These are phyloP conservation scores for Melipona quadrifasciata DNA, from an alignment of 1,140 invertebrate genomes.

Conservation along the genomic window DNA sequence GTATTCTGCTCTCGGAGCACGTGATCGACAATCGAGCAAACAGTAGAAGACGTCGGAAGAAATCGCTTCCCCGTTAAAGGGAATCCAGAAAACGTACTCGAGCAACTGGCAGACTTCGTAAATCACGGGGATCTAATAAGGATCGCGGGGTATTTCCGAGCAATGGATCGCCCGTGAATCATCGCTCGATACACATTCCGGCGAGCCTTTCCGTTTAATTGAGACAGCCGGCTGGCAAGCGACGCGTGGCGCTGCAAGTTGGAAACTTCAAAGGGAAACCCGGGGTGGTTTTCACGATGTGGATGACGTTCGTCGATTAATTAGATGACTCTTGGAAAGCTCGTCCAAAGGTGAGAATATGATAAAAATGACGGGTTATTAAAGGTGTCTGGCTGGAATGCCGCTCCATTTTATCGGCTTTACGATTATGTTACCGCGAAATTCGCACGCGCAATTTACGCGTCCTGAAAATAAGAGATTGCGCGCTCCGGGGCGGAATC, in stretches of 20 bases:
- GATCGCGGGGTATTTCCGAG: slow-evolving; percentile 29
- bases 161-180: background rate
- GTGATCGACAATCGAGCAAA: background rate
- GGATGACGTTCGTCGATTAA: slow-evolving; percentile 40
- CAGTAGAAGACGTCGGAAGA: background rate
- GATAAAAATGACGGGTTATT: slow-evolving; percentile 58
- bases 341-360: slow-evolving; percentile 47
- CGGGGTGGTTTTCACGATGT: background rate
- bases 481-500: background rate
- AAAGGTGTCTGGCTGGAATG: slow-evolving; percentile 46
- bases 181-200: slow-evolving; percentile 16
- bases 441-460: slow-evolving; percentile 54
- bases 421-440: slow-evolving; percentile 58
- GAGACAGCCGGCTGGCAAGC: slow-evolving; percentile 32
- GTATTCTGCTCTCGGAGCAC: too few species aligned
- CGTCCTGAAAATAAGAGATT: slow-evolving; percentile 15
- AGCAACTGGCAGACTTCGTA: background rate
- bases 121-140: slow-evolving; percentile 26
- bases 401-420: slow-evolving; percentile 63
- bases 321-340: background rate
- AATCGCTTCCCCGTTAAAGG: slow-evolving; percentile 7
- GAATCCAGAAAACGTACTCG: slow-evolving; percentile 14
- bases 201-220: slow-evolving; percentile 34
- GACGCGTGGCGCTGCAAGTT: slow-evolving; percentile 2
- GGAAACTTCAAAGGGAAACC: background rate